Evolutionary conservation across 1,140 invertebrate species (phyloP), one percentile per base, ranked within the genome.

Genomic region (Drosophila serrata): DNA sequence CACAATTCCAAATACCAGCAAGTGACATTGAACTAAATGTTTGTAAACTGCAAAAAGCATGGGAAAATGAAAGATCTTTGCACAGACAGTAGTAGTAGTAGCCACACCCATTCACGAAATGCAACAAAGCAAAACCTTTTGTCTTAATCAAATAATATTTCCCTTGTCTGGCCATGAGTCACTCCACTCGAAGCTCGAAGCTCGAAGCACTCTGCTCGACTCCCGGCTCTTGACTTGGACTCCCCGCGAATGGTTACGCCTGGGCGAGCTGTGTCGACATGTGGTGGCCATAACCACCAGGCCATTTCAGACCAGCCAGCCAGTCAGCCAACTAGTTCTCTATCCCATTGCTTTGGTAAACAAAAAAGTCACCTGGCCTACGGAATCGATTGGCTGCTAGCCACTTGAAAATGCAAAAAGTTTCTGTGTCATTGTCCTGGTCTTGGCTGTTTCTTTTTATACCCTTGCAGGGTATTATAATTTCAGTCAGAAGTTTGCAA

Each of bases 391-490:
- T 73, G 46, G 72, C 43, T 62, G 42, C 19, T 37, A 11, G 40
- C 60, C 57, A 69, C 79, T 70, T 65, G 46, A 75, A 70, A 73
- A 70, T 69, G 70, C 56, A 62, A 57, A 49, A 61, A 80, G 68
- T 40, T 62, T 69, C 39, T 77, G 67, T 77, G 77, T 74, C 82
- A 81, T 64, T 86, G 82, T 85, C 81, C 81, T 85, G 73, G 56
- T 43, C 39, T 58, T 58, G 13, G 31, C 40, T 67, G 2, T 24
- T 24, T 4, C 24, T 24, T 4, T 24, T 58, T 29, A n/a, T n/a
- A n/a, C n/a, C n/a, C n/a, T n/a, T n/a, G n/a, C n/a, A n/a, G n/a
- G n/a, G n/a, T n/a, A n/a, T n/a, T n/a, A n/a, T n/a, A n/a, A n/a
- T n/a, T n/a, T n/a, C n/a, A n/a, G n/a, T n/a, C n/a, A n/a, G n/a